These are phyloP conservation scores for Dryadula phaetusa DNA, from an alignment of 2,888 invertebrate genomes.

Conservation along the genomic window DNA sequence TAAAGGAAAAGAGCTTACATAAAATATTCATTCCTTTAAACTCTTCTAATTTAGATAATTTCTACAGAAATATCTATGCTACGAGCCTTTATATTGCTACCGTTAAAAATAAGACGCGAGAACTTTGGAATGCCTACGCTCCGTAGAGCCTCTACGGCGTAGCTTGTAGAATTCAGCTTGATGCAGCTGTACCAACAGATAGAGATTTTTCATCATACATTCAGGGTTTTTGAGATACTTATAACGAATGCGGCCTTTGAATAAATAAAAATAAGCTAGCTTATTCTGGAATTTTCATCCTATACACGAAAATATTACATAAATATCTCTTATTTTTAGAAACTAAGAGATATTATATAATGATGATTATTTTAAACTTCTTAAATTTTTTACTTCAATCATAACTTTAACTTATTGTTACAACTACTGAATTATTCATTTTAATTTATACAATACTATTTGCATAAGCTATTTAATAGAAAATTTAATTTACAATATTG, in stretches of 20 bases:
- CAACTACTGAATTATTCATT: no score
- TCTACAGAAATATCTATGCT: constrained; percentile 3
- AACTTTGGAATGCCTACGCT: constrained; percentile 22
- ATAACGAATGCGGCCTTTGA: constrained; percentile 9
- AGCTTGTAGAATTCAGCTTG: constrained; percentile 16
- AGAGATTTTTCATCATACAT: constrained; percentile 15
- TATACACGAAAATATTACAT: no score
- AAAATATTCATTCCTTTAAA: background rate
- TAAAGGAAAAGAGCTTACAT: background rate
- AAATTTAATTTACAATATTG: no score
- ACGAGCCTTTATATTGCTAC: constrained; percentile 15
- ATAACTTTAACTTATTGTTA: no score
- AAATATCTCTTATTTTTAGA: no score
- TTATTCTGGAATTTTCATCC: no score
- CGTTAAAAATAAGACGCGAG: constrained; percentile 12
- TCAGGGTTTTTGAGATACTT: constrained; percentile 12
- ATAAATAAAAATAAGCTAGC: background rate
- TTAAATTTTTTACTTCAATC: no score
- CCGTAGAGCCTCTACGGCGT: constrained; percentile 26
- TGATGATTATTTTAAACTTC: no score
- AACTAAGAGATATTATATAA: no score
- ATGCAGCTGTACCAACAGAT: constrained; percentile 7
- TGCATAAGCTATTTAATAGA: no score
- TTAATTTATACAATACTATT: no score
- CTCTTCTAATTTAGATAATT: constrained; percentile 19